Conservation (phyloP, 2,888 invertebrate genomes). For the Cremastinae sp. region DNA sequence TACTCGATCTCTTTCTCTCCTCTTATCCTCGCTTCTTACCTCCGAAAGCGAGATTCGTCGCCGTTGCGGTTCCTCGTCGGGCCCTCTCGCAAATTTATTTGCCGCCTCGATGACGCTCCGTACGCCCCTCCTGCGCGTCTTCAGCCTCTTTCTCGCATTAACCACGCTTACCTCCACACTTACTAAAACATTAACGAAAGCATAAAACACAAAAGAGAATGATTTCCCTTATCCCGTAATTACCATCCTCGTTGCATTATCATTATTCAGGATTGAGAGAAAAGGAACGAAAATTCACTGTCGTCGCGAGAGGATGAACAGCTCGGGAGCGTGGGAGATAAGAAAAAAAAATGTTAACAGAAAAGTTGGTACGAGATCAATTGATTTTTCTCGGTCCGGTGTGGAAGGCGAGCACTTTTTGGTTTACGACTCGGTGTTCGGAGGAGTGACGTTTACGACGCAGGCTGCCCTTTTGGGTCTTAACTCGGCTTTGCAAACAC, state of each 20-base stretch:
- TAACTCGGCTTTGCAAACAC: slow-evolving; percentile 51
- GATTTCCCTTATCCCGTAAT: slow-evolving; percentile 25
- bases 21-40: slow-evolving; percentile 13
- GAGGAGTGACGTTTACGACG: slow-evolving; percentile 77
- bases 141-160: slow-evolving; percentile 40
- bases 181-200: slow-evolving; percentile 19
- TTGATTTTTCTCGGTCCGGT: no score
- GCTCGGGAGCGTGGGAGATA: no score
- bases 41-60: slow-evolving; percentile 61
- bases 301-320: no score
- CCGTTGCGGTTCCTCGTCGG: slow-evolving; percentile 63
- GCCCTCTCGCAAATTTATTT: slow-evolving; percentile 62
- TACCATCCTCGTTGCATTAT: slow-evolving; percentile 26
- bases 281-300: neutral
- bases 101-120: slow-evolving; percentile 59
- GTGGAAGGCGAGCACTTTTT: slow-evolving; percentile 63
- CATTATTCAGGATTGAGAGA: slow-evolving; percentile 3
- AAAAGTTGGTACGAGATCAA: no score
- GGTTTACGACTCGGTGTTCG: slow-evolving; percentile 74
- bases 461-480: slow-evolving; percentile 74
- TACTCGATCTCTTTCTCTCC: slow-evolving; percentile 31
- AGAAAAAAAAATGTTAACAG: no score
- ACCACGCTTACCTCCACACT: slow-evolving; percentile 32
- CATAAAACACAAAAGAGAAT: slow-evolving; percentile 16
- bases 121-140: slow-evolving; percentile 32